Evolutionary conservation across 1,140 invertebrate species (phyloP), one percentile per base, ranked within the genome.

Genomic region (Papilio glaucus): DNA sequence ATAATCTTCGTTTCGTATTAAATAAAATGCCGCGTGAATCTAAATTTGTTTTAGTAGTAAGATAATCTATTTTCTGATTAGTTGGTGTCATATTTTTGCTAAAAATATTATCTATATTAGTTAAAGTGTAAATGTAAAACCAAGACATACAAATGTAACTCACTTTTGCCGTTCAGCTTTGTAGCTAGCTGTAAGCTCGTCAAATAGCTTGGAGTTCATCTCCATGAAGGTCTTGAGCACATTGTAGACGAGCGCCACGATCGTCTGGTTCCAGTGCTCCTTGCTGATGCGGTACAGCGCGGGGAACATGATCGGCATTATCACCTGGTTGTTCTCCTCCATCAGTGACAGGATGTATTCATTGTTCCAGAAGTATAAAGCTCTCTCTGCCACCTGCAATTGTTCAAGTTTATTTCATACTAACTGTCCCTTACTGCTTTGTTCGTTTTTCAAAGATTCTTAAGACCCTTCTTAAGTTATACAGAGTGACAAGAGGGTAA

Each of bases 211-310:
- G 84, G 98, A 98, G 95, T 99, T 99, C 98, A 99, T 99, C 94
- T 99, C 99, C 99, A 99, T 99, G 93, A 99, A 99, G 74, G 99
- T 97, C 94, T 99, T 99, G 84, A 99, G 95, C 86, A 99, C 99
- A 94, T 99, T 99, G 95, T 99, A 99, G 85, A 99, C 98, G 81
- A 99, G 96, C 53, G 99, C 98, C 82, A 99, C 97, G 85, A 99
- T 99, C 72, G 99, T 99, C 95, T 99, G 98, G 95, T 99, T 99
- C 99, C 99, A 99, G 94, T 99, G 99, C 93, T 99, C 98, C 95
- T 99, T 99, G 90, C 98, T 99, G 94, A 98, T 99, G 90, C 97
- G 97, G 94, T 99, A 99, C 81, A 99, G 95, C 79, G 99, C 98
- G 76, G 99, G 98, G 94, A 99, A 99, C 96, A 97, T 97, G 73